These are phyloP conservation scores for Pecten maximus DNA, from an alignment of 2,888 invertebrate species.

Conservation along the genomic window DNA sequence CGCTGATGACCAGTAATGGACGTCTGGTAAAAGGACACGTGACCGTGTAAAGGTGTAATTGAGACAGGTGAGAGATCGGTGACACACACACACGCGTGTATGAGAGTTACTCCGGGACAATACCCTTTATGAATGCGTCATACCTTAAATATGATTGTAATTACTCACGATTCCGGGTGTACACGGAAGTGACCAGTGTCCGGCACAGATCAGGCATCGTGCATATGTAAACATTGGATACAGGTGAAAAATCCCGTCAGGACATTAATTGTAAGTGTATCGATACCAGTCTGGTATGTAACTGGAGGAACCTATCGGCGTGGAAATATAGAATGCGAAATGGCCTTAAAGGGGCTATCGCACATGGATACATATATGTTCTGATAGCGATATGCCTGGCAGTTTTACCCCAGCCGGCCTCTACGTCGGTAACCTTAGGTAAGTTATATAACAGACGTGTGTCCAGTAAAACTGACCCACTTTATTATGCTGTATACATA, in stretches of 20 bases:
- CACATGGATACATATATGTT: background rate
- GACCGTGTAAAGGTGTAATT: background rate
- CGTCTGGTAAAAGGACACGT: background rate
- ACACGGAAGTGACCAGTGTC: background rate
- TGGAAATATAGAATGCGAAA: slow-evolving; percentile 1
- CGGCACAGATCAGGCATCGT: background rate
- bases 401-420: background rate
- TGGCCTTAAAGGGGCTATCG: slow-evolving; percentile 21
- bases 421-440: background rate
- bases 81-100: background rate
- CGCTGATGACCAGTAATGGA: background rate
- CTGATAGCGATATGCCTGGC: slow-evolving; percentile 1
- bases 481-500: background rate
- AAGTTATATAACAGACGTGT: background rate
- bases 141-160: background rate
- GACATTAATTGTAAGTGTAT: background rate
- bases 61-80: background rate
- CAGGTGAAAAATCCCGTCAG: background rate
- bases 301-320: background rate
- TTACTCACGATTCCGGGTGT: background rate
- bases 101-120: background rate
- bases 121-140: slow-evolving; percentile 35
- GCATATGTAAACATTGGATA: background rate
- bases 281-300: background rate
- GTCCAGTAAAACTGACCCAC: background rate